Base-by-base conservation (phyloP, 2,113 vertebrate genomes). In the Hydrochoerus hydrochaeris region DNA sequence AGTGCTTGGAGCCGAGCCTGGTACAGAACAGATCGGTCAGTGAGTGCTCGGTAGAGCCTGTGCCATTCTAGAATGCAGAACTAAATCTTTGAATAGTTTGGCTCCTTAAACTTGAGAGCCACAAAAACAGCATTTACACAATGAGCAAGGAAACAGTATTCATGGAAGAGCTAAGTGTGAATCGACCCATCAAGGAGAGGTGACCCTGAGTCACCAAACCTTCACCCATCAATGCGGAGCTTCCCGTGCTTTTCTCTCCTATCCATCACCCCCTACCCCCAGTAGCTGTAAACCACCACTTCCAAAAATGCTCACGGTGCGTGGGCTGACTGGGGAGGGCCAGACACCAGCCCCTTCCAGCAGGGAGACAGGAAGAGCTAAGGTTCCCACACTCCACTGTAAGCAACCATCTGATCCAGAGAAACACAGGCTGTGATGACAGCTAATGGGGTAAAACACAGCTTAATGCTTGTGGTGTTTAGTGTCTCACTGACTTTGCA, bases 111-210 rank as follows among this genome's bases (percentile, higher is more conserved):
- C 35, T 0, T 30, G 49, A 69, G 84, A 94, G 30, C 24, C 17
- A 38, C n/a, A 54, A 10, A 46, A n/a, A 46, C 26, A 35, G 41
- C 63, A 3, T 46, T 46, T 26, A 65, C 38, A 1, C 11, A 30
- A 1, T 26, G 57, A n/a, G 32, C 85, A 52, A 44, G n/a, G n/a
- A 62, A 54, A 20, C 0, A 38, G 16, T 5, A 20, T 28, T 87
- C 63, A 20, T 11, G 0, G 7, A 75, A 67, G 1, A n/a, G 16
- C 44, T 5, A 9, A 28, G 58, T 7, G 3, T 12, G 52, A 63
- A 22, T 4, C 32, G 32, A 38, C 24, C 38, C 28, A 0, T 0
- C 0, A 20, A 83, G 58, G 10, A 90, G 17, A 22, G 0, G n/a
- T 14, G 32, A 30, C 28, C 17, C 67, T 0, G 16, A 26, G 20